Conservation (phyloP, 2,797 vertebrate genomes). For the Phataginus tricuspis region DNA sequence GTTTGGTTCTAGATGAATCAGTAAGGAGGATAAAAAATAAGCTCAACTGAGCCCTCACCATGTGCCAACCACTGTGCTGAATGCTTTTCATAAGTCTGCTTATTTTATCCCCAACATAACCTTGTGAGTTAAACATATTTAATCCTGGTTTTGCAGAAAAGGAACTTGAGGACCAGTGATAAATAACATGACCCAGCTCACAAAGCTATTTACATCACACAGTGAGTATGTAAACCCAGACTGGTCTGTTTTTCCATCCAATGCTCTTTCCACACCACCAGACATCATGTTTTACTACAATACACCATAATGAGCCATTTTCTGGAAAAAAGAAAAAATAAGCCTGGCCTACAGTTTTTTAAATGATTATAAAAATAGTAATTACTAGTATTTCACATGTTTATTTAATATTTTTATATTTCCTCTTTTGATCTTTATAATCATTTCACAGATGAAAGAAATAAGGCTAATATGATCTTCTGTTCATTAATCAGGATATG, state of each 20-base stretch:
- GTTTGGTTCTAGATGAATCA: not conserved
- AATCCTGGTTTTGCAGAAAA: conserved; percentile 8
- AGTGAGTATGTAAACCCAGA: not conserved
- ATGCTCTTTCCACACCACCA: not conserved
- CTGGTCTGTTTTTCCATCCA: not conserved
- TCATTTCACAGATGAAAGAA: not conserved
- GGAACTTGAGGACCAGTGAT: not conserved
- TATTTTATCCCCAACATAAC: conserved; percentile 1
- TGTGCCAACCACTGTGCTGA: not conserved
- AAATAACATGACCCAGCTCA: not conserved
- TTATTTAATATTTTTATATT: conserved; percentile 1
- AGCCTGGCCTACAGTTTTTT: not conserved
- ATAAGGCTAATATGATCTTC: not conserved
- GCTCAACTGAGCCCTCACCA: not conserved
- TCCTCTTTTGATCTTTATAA: not conserved
- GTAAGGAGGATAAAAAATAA: not conserved
- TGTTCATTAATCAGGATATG: not conserved
- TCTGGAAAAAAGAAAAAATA: not conserved
- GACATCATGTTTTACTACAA: not conserved
- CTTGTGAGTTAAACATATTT: not conserved
- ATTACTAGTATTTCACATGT: not conserved
- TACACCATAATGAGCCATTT: not conserved
- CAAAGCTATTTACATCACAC: not conserved
- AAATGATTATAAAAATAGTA: not conserved
- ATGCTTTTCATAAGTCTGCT: not conserved